Percentiles rank a stretch among this genome's conserved stretches.
These are phyloP conservation scores for Platerodrilus igneus DNA, from an alignment of 2,888 invertebrate species.

Conservation along the genomic window DNA sequence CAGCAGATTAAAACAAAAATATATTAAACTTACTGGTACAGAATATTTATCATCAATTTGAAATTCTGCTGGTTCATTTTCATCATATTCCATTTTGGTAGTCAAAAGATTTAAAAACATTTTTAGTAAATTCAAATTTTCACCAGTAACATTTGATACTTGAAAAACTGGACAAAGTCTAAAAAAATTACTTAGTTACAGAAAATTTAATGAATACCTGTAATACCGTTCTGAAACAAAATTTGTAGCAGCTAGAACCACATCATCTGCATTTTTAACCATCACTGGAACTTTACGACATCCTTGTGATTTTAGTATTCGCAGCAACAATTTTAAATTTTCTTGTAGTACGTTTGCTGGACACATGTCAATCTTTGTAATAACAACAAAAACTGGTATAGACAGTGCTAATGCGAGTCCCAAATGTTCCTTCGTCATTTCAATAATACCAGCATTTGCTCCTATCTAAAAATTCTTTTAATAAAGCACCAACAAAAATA, in stretches of 20 bases:
- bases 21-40: conserved; percentile 66
- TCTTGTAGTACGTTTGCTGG: conserved; percentile 91
- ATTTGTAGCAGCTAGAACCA: conserved; percentile 94
- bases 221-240: conserved; percentile 95
- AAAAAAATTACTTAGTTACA: conserved; percentile 28
- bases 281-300: conserved; percentile 98
- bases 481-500: not conserved
- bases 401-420: conserved; percentile 92
- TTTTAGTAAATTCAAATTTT: conserved; percentile 87
- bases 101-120: conserved; percentile 95
- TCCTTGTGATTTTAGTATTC: conserved; percentile 94
- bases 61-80: conserved; percentile 90
- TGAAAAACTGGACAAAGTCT: conserved; percentile 98
- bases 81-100: conserved; percentile 76
- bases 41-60: conserved; percentile 98
- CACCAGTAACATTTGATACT: conserved; percentile 96
- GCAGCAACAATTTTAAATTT: conserved; percentile 85
- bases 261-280: conserved; percentile 92
- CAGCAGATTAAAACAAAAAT: conserved; percentile 8
- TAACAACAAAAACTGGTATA: conserved; percentile 97
- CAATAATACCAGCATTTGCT: conserved; percentile 96
- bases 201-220: no score
- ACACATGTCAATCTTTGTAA: conserved; percentile 99
- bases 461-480: conserved; percentile 66
- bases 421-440: conserved; percentile 97